These are phyloP conservation scores for Nomada goodeniana DNA, from an alignment of 2,888 invertebrate species.

Conservation along the genomic window DNA sequence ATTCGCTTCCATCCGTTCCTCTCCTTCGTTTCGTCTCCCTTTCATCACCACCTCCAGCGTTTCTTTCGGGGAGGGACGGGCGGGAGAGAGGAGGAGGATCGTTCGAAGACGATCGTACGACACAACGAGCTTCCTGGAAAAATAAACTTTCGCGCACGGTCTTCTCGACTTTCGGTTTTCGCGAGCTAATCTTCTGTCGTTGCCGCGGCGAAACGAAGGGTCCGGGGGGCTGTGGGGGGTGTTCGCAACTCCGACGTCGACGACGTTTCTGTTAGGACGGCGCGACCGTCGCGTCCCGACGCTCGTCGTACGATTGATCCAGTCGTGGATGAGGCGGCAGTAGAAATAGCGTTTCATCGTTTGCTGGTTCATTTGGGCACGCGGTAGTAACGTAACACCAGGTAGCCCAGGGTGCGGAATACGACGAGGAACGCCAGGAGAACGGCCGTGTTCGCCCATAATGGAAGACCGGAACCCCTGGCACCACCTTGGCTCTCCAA, in stretches of 20 bases:
- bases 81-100: neutral
- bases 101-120: slow-evolving; percentile 15
- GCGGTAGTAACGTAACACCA: slow-evolving; percentile 89
- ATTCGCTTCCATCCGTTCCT: too few species aligned
- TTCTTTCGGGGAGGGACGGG: too few species aligned
- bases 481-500: slow-evolving; percentile 88
- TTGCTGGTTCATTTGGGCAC: slow-evolving; percentile 86
- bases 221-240: neutral
- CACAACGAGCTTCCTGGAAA: slow-evolving; percentile 35
- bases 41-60: neutral
- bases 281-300: slow-evolving; percentile 20
- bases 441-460: slow-evolving; percentile 91
- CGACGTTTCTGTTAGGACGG: slow-evolving; percentile 42
- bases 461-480: slow-evolving; percentile 85
- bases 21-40: neutral
- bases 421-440: slow-evolving; percentile 89
- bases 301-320: slow-evolving; percentile 30
- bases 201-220: slow-evolving; percentile 48
- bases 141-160: slow-evolving; percentile 48
- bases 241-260: neutral
- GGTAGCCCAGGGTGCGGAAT: slow-evolving; percentile 90
- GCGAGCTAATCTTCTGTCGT: slow-evolving; percentile 34
- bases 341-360: slow-evolving; percentile 38
- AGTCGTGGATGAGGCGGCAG: slow-evolving; percentile 58
- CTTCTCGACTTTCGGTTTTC: neutral